Evolutionary conservation across 92 coral and sea anemone species (phyloP), one percentile per base, ranked within the genome.

Genomic region (Zoanthus sansibaricus): DNA sequence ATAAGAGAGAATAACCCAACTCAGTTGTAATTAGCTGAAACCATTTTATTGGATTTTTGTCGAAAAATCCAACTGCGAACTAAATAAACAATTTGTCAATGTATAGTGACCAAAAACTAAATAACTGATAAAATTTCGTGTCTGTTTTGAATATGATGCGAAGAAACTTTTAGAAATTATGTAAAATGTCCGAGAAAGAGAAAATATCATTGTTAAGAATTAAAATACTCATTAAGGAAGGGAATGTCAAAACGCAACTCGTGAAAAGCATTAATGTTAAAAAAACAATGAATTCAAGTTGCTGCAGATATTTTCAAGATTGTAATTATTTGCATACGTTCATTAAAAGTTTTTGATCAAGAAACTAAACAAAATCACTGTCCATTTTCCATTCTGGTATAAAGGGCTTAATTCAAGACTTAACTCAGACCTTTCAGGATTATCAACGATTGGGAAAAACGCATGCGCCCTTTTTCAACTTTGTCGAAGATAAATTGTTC

Each of bases 21-120:
- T 78, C 16, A 45, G 17, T 78, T 78, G 49, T 58, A 78, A 78
- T 58, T 78, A 46, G 37, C 62, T 56, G 31, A 14, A 78, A 78
- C 9, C 37, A n/a, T 78, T n/a, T 78, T 59, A 54, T 58, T 14
- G 83, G 61, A 55, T 78, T 78, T 30, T 78, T 59, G 4, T 16
- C 18, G 16, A 62, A 3, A 7, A 78, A 78, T 8, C 72, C 83
- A 78, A 71, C 83, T 59, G 83, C 59, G 83, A 16, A 59, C 37
- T 56, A 59, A 31, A 69, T 59, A 78, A 78, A 59, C 71, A 15
- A 9, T 78, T 77, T 37, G 56, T n/a, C 42, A 56, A 33, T 14
- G 70, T 78, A 51, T 31, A 11, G 17, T 15, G 42, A 56, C 17
- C 37, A 78, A 78, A 78, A 59, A 30, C 72, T 51, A 59, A 78